Percentiles rank a stretch among this genome's conserved stretches.
Conservation (phyloP, 2,888 invertebrate species). For the Cheiracanthium punctorium region DNA sequence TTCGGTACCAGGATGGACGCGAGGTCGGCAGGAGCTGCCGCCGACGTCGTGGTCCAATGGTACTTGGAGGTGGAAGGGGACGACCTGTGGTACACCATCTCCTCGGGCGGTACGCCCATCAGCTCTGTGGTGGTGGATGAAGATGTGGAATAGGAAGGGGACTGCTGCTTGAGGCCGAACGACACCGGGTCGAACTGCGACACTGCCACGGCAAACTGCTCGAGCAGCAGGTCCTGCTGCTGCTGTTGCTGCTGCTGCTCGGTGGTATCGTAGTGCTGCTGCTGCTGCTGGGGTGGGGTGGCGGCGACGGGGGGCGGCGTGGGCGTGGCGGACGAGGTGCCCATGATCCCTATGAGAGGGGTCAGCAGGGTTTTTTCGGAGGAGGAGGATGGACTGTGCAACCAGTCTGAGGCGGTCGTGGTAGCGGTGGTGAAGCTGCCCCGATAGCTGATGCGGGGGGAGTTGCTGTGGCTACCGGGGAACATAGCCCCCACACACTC, state of each 20-base stretch:
- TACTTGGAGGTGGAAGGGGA: conserved; percentile 43
- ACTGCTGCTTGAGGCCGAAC: conserved; percentile 48
- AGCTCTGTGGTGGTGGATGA: conserved; percentile 32
- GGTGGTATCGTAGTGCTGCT: conserved; percentile 18
- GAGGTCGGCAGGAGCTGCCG: conserved; percentile 27
- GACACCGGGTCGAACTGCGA: conserved; percentile 63
- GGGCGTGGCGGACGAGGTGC: conserved; percentile 29
- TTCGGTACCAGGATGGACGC: conserved; percentile 69
- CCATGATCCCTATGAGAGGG: conserved; percentile 73
- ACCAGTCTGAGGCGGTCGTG: conserved; percentile 71
- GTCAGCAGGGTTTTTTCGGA: conserved; percentile 74
- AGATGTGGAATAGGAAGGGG: conserved; percentile 33
- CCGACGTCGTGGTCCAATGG: conserved; percentile 38
- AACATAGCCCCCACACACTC: conserved; percentile 66
- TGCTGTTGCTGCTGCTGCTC: conserved; percentile 39
- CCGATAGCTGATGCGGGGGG: conserved; percentile 79
- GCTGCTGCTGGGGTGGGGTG: conserved; percentile 29
- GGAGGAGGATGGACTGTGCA: conserved; percentile 71
- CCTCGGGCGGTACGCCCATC: conserved; percentile 46
- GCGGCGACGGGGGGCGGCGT: conserved; percentile 19
- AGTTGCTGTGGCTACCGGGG: conserved; percentile 72
- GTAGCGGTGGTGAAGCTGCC: conserved; percentile 84
- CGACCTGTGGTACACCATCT: conserved; percentile 45
- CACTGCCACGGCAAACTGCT: conserved; percentile 54
- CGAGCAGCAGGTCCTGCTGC: conserved; percentile 61